These are phyloP conservation scores for Callipepla californica DNA, from an alignment of 2,113 vertebrate species.

Conservation along the genomic window DNA sequence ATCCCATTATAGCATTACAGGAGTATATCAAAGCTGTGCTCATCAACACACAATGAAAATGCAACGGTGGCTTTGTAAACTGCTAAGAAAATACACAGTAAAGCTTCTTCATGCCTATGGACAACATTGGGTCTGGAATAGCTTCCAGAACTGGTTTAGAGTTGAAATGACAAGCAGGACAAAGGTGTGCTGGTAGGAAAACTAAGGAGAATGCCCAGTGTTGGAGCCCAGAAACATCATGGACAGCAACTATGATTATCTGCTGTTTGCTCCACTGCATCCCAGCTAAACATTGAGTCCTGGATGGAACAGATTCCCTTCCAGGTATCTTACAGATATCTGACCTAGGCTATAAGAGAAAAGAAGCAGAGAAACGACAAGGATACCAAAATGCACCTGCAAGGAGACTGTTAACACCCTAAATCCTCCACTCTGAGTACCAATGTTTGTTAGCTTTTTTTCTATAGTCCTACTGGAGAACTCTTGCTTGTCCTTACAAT, in stretches of 20 bases:
- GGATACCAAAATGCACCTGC: not conserved
- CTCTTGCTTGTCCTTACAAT: not conserved
- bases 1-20: no score
- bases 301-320: not conserved
- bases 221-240: fast-evolving
- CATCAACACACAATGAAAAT: not conserved
- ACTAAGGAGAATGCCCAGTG: not conserved
- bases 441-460: not conserved
- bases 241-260: not conserved
- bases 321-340: not conserved
- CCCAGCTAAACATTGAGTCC: not conserved
- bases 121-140: not conserved
- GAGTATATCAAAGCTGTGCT: not conserved
- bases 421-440: not conserved
- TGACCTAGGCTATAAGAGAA: not conserved
- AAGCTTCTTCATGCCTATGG: not conserved
- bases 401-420: not conserved
- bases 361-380: not conserved
- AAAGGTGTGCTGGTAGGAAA: not conserved
- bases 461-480: not conserved
- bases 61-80: not conserved
- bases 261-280: not conserved
- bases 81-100: not conserved
- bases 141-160: not conserved
- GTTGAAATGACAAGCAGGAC: not conserved